Evolutionary conservation across 2,797 vertebrate species (phyloP).

Genomic region (Semaprochilodus insignis): DNA sequence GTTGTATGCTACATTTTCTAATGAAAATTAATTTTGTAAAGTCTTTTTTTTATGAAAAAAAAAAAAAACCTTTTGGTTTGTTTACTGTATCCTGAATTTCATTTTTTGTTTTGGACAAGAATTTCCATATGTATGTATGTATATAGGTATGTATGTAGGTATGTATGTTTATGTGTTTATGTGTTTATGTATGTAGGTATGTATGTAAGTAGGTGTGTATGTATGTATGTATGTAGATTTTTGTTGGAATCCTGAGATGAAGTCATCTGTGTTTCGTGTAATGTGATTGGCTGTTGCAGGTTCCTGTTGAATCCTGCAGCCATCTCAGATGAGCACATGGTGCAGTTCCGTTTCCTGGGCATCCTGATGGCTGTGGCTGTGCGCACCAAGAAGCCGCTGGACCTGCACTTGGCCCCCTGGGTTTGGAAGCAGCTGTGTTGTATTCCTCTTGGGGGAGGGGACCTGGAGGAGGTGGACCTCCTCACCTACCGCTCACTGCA

Average conservation of each 20-base stretch:
- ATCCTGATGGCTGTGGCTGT: slow-evolving; percentile 85
- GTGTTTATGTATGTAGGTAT: too few species aligned
- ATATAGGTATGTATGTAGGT: too few species aligned
- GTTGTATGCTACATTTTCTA: too few species aligned
- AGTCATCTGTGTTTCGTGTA: neutral
- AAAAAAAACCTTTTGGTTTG: too few species aligned
- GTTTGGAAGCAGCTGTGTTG: slow-evolving; percentile 86
- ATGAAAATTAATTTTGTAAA: too few species aligned
- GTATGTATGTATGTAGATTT: too few species aligned
- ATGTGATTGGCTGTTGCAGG: slow-evolving; percentile 58
- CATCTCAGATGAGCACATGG: slow-evolving; percentile 76
- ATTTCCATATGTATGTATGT: too few species aligned
- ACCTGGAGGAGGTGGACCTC: slow-evolving; percentile 81
- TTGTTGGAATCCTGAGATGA: neutral
- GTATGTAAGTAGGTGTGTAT: too few species aligned
- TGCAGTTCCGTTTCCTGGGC: slow-evolving; percentile 82
- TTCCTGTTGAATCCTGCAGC: slow-evolving; percentile 81
- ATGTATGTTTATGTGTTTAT: too few species aligned
- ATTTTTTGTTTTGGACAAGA: too few species aligned
- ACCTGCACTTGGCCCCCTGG: slow-evolving; percentile 83
- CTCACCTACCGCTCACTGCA: slow-evolving; percentile 84
- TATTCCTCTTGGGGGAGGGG: slow-evolving; percentile 71
- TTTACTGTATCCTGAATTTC: too few species aligned
- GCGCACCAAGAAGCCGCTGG: slow-evolving; percentile 84
- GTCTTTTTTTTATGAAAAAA: too few species aligned